Base-by-base conservation (phyloP, 2,888 invertebrate genomes). In the Aleiodes testaceus region DNA sequence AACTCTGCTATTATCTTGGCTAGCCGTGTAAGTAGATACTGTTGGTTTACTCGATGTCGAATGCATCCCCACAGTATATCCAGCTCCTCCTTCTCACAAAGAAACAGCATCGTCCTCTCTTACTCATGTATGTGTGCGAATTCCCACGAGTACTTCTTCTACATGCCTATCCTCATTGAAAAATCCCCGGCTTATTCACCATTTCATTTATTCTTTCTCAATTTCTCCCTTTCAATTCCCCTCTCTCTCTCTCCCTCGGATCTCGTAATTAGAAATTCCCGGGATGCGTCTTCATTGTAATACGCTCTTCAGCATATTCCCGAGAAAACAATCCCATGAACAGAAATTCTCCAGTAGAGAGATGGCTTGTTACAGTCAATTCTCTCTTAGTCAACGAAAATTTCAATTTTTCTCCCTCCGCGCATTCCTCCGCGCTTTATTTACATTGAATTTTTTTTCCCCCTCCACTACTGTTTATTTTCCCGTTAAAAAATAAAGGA, bases 31-130 rank as follows among this genome's bases (percentile, higher is more conserved):
- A 74, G 69, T 64, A 67, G 69, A 78, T 80, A 78, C 78, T 78
- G 79, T 79, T 80, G 78, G 78, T 78, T 76, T 76, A 77, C 75
- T 79, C 77, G 72, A 78, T 74, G 76, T 76, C 77, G 75, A 78
- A 79, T 76, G 71, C 73, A 70, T 74, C 75, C 71, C 74, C 72
- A 66, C 30, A 61, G 53, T 66, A 26, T 26, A 5, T 26, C 26
- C 26, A 26, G 5, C 26, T 26, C 26, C 44, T 22, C 18, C 68
- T 45, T 53, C 45, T 52, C 36, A 74, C 70, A 70, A 73, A 36
- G 59, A 59, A 66, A 36, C 36, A 36, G 71, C 67, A 71, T 70
- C 69, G 70, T 72, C 68, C 66, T 66, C 53, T 36, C 68, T 45
- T 22, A 52, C 22, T 72, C 63, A 73, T 22, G 70, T 69, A 72